A percentile compares a stretch with the other conserved stretches of the same genome.
Conservation (phyloP, 2,888 invertebrate species). For the Agrochola circellaris region DNA sequence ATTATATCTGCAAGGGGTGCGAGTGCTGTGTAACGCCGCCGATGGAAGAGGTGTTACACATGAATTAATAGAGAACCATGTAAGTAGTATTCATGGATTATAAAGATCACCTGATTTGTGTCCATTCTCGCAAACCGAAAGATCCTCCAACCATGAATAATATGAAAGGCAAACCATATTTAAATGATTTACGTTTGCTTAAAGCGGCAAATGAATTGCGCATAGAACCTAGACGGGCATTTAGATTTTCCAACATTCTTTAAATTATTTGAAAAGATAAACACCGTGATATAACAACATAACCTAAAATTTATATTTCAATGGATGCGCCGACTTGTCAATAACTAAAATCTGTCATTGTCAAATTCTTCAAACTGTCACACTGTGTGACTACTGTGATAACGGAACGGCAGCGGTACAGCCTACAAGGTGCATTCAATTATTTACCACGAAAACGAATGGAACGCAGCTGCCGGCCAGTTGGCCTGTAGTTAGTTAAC, state of each 20-base stretch:
- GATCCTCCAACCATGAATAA: constrained; percentile 94
- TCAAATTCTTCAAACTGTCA: background rate
- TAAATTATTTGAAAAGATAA: constrained; percentile 11
- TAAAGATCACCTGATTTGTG: constrained; percentile 91
- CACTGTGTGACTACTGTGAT: no score
- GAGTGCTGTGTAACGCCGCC: background rate
- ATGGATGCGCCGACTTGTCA: background rate
- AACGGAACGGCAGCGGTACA: no score
- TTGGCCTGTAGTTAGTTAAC: background rate
- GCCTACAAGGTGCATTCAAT: no score
- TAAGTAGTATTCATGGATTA: background rate
- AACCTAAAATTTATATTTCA: constrained; percentile 33
- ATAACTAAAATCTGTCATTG: no score
- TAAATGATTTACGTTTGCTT: constrained; percentile 76
- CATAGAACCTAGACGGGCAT: constrained; percentile 61
- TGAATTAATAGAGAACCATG: background rate
- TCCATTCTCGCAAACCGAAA: constrained; percentile 94
- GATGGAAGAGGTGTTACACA: background rate
- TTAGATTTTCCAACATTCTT: constrained; percentile 63
- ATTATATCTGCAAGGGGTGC: background rate
- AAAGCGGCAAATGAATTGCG: constrained; percentile 76
- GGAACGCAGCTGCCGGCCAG: background rate
- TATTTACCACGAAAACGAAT: background rate
- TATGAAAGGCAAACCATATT: constrained; percentile 94
- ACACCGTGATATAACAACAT: constrained; percentile 48